Conservation (phyloP, 2,797 vertebrate species). For the Phalloptychus januarius region DNA sequence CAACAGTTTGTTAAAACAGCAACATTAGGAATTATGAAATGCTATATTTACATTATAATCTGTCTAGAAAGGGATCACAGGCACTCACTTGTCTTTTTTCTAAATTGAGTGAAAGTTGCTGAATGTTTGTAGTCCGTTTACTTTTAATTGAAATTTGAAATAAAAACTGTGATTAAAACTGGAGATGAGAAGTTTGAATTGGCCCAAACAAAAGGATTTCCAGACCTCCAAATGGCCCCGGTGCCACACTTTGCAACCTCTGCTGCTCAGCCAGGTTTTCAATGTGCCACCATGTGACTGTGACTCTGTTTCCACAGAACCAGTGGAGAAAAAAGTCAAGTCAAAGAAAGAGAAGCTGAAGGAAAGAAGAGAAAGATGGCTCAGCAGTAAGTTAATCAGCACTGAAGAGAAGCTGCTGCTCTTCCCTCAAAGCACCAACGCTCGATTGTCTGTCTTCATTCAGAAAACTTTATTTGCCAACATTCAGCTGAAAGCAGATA, state of each 20-base stretch:
- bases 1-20: too few species aligned
- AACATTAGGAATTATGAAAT: too few species aligned
- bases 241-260: not conserved
- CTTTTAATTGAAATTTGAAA: not conserved
- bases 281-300: slow-evolving; percentile 6
- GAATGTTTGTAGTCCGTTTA: not conserved
- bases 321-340: slow-evolving; percentile 67
- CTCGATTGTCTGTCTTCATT: not conserved
- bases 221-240: not conserved
- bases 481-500: not conserved
- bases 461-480: not conserved
- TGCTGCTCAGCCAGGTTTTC: not conserved
- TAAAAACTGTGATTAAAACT: not conserved
- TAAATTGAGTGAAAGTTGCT: not conserved
- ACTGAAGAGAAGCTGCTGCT: not conserved
- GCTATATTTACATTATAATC: too few species aligned
- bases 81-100: not conserved
- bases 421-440: not conserved
- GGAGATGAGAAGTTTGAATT: not conserved
- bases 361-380: slow-evolving; percentile 78
- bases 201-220: not conserved
- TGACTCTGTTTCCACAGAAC: slow-evolving; percentile 43
- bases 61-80: too few species aligned
- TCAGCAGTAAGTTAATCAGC: slow-evolving; percentile 76
- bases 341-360: slow-evolving; percentile 83